Base-by-base conservation (phyloP, 2,888 invertebrate species). In the Ophion ventricosus region DNA sequence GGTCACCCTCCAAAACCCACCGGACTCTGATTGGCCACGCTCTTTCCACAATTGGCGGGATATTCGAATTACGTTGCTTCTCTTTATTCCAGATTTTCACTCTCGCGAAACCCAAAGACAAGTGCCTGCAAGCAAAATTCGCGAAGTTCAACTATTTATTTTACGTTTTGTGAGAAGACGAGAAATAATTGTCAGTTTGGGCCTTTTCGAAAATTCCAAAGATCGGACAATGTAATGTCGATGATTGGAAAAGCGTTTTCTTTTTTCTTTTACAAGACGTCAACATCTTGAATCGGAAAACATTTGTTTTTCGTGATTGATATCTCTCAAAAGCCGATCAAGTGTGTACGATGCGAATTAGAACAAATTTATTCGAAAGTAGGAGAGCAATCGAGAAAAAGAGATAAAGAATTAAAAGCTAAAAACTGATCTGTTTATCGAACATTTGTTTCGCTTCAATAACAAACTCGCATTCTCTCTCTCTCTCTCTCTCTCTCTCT, bases 1-100 rank as follows among this genome's bases (percentile, higher is more conserved):
- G 84, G 82, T 57, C 40, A 54, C 40, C 40, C 67, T 67, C 66
- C 66, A 25, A 40, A 56, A 43, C 11, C 26, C 54, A 76, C 64
- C 35, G n/a, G 8, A 43, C 17, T 49, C 61, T 49, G 59, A n/a
- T 74, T 74, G 73, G 73, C 10, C 35, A 57, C 35, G 14, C 17
- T 57, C 40, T 57, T 23, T 43, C 40, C 35, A 59, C 35, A 20
- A 17, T 64, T 64, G 63, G 74, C 74, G 74, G 74, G 54, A 74
- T 23, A 54, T 74, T 74, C 49, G 23, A 74, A 57, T 63, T n/a
- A 43, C 25, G 7, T n/a, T n/a, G 7, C 14, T 14, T 63, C 17
- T 26, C 29, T 43, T 5, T 7, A 61, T 26, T 8, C 7, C 10
- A 14, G 14, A 29, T 74, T 74, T 11, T 4, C 26, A 17, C 54